phyloP scores from a whole-genome alignment of 2,113 vertebrate genomes.

The Smithornis capensis region DNA sequence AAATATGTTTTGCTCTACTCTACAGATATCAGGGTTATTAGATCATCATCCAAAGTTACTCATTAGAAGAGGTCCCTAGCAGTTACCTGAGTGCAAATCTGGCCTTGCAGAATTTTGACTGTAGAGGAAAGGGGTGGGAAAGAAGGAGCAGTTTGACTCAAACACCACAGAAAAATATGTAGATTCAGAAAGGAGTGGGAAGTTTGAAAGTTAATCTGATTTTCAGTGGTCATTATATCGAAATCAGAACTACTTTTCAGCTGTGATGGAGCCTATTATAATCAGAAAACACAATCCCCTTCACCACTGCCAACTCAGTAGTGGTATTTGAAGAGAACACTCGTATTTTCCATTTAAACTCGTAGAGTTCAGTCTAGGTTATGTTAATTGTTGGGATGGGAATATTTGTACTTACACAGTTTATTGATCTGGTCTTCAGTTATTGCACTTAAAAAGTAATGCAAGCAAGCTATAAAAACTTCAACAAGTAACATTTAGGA shows the following conservation, averaged over 20 bases:
- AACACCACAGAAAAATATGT: neutral
- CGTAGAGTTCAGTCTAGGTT: neutral
- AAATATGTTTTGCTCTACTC: neutral
- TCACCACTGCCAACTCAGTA: neutral
- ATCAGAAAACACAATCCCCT: neutral
- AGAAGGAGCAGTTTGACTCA: neutral
- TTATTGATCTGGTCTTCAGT: neutral
- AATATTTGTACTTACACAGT: neutral
- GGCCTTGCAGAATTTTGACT: neutral
- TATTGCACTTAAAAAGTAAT: neutral
- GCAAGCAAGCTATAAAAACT: neutral
- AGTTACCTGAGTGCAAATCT: neutral
- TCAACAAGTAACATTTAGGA: neutral
- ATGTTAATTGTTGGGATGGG: neutral
- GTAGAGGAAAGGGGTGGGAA: neutral
- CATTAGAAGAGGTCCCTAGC: neutral
- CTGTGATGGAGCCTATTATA: neutral
- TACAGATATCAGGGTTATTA: neutral
- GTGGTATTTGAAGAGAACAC: neutral
- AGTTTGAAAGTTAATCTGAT: neutral
- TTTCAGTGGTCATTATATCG: neutral
- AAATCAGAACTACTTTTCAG: neutral
- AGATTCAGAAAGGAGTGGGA: neutral
- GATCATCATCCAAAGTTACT: neutral
- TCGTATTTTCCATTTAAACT: neutral